Evolutionary conservation across 2,113 vertebrate genomes (phyloP).

Genomic region (Alligator mississippiensis): DNA sequence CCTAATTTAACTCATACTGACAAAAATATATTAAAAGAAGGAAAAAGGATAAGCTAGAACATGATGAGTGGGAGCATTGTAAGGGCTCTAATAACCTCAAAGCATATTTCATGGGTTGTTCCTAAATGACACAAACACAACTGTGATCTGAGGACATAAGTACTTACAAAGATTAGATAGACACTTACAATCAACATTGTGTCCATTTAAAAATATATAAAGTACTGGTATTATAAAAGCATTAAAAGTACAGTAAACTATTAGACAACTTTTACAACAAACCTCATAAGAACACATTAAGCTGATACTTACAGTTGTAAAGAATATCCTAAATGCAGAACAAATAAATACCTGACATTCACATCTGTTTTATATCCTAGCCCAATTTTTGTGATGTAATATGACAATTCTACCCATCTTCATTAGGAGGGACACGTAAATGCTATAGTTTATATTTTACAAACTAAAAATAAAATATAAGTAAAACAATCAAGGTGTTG

Average conservation of each 20-base stretch:
- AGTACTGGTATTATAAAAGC: neutral
- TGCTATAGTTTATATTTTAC: neutral
- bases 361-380: neutral
- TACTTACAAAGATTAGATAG: slow-evolving; percentile 2
- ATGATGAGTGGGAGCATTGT: neutral
- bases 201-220: neutral
- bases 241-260: neutral
- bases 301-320: neutral
- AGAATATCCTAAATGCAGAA: neutral
- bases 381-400: neutral
- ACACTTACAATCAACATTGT: neutral
- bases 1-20: too few relatives aligned
- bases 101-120: neutral
- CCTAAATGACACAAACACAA: neutral
- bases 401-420: neutral
- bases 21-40: neutral
- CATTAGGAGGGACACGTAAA: neutral
- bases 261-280: neutral
- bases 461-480: neutral
- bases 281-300: neutral
- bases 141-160: neutral
- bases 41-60: neutral
- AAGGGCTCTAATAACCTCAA: neutral
- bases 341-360: neutral
- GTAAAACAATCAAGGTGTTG: neutral